Evolutionary conservation across 2,888 invertebrate genomes (phyloP), one percentile per base, ranked within the genome.

Genomic region (Galerucella pusilla): DNA sequence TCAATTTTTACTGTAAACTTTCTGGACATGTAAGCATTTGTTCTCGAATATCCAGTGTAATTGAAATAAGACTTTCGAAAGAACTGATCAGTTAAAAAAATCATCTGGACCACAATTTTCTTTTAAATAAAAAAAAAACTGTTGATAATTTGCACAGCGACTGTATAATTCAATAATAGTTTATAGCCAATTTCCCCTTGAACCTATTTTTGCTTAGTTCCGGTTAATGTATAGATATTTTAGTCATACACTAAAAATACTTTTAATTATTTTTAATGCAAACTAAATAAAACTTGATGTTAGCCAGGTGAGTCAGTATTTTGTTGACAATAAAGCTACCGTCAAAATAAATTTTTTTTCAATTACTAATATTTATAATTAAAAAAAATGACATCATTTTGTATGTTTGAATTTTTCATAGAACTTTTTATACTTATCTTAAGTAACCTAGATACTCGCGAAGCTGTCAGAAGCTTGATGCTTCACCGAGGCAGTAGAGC

Each of bases 181-280:
- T 46, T 64, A 45, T 42, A 6, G n/a, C 28, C 4, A 42, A 46
- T 64, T 67, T 54, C 42, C 28, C 67, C 67, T 67, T 67, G 67
- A 67, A 67, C 67, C 45, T 67, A 67, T 67, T 67, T 63, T 67
- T 16, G 67, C 54, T 7, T 49, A 67, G 54, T 67, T 67, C 67
- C 67, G 67, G 67, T 52, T 67, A 20, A 11, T n/a, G 12, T 46
- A 45, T 66, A 49, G 52, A 9, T 0, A 52, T 25, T 54, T 42
- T 46, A 28, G 52, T 67, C 67, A 67, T 52, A 25, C 49, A 11
- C 52, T 67, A 67, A 67, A 67, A 67, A 67, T 67, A 67, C 28
- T 49, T 28, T 20, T 35, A n/a, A 35, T 25, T 14, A 60, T 28
- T 20, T 60, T 60, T 28, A 60, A 60, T 28, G 28, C n/a, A 66